Evolutionary conservation across 2,888 invertebrate species (phyloP).

Genomic region (Perdita meconis): DNA sequence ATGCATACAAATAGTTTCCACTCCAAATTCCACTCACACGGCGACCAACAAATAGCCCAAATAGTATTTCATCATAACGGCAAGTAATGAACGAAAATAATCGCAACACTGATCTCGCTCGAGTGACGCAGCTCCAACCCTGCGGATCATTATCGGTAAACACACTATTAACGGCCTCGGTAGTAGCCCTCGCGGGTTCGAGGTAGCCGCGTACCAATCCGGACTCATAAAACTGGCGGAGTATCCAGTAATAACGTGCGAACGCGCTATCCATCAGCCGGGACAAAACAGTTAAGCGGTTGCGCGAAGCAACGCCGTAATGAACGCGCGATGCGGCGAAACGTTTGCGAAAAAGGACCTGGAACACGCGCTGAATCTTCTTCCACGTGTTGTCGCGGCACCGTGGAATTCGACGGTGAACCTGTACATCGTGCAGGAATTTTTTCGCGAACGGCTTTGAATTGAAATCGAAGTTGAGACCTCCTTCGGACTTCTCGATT

Average conservation of each 20-base stretch:
- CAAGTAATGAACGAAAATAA: slow-evolving; percentile 47
- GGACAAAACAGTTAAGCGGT: slow-evolving; percentile 80
- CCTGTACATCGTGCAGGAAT: slow-evolving; percentile 31
- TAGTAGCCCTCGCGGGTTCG: slow-evolving; percentile 48
- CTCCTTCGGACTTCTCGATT: background rate
- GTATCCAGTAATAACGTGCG: slow-evolving; percentile 80
- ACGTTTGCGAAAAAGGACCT: slow-evolving; percentile 65
- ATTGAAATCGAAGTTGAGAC: slow-evolving; percentile 14
- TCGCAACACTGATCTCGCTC: slow-evolving; percentile 38
- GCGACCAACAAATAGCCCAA: too few relatives aligned
- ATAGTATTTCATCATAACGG: too few relatives aligned
- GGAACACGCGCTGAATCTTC: slow-evolving; percentile 57
- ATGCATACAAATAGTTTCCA: too few relatives aligned
- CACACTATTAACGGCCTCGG: slow-evolving; percentile 73
- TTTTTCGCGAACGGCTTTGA: slow-evolving; percentile 9
- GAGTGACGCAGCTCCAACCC: slow-evolving; percentile 49
- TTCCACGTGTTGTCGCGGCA: slow-evolving; percentile 17
- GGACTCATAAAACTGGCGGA: slow-evolving; percentile 77
- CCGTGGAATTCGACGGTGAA: slow-evolving; percentile 32
- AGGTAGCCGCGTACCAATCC: slow-evolving; percentile 75
- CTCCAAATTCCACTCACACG: too few relatives aligned
- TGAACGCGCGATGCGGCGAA: slow-evolving; percentile 68
- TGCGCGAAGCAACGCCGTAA: slow-evolving; percentile 66
- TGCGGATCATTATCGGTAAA: slow-evolving; percentile 76
- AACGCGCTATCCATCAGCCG: slow-evolving; percentile 81